phyloP scores from a whole-genome alignment of 1,140 invertebrate genomes.

The Probaryconus sp. region DNA sequence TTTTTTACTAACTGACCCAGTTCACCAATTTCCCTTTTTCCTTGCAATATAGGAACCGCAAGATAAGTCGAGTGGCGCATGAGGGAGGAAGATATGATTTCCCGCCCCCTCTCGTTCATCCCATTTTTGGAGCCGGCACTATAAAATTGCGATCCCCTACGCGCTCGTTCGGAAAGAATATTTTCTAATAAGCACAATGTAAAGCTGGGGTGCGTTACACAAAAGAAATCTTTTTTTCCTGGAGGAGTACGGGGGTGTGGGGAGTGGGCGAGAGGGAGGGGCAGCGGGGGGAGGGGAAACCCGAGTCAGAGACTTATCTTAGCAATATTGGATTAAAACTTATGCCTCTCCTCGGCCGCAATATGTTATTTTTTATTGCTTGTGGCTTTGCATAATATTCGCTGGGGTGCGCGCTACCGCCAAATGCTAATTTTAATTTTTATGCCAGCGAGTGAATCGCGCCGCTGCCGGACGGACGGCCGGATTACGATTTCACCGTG shows the following conservation, averaged over 20 bases:
- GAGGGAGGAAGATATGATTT: conserved; percentile 54
- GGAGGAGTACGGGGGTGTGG: conserved; percentile 23
- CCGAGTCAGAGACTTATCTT: conserved; percentile 73
- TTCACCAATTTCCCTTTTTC: conserved; percentile 6
- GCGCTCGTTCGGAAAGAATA: conserved; percentile 69
- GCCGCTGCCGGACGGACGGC: conserved; percentile 43
- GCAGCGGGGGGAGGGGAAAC: conserved; percentile 43
- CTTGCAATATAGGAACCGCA: conserved; percentile 52
- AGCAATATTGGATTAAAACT: conserved; percentile 80
- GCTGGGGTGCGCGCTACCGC: conserved; percentile 65
- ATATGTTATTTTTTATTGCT: conserved; percentile 80
- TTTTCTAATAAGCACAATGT: conserved; percentile 79
- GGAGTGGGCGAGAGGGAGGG: conserved; percentile 11
- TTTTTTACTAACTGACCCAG: conserved; percentile 31
- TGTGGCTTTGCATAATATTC: conserved; percentile 79
- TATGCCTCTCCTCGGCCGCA: conserved; percentile 75
- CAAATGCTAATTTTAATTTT: conserved; percentile 78
- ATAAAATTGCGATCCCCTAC: conserved; percentile 60
- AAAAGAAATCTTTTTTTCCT: conserved; percentile 77
- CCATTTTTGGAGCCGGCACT: conserved; percentile 47
- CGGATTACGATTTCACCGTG: conserved; percentile 71
- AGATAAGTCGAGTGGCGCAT: conserved; percentile 37
- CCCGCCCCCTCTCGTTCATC: conserved; percentile 18
- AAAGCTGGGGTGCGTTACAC: conserved; percentile 76
- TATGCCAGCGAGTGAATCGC: conserved; percentile 64